phyloP scores from a whole-genome alignment of 2,113 vertebrate species.

The Cacatua alba region DNA sequence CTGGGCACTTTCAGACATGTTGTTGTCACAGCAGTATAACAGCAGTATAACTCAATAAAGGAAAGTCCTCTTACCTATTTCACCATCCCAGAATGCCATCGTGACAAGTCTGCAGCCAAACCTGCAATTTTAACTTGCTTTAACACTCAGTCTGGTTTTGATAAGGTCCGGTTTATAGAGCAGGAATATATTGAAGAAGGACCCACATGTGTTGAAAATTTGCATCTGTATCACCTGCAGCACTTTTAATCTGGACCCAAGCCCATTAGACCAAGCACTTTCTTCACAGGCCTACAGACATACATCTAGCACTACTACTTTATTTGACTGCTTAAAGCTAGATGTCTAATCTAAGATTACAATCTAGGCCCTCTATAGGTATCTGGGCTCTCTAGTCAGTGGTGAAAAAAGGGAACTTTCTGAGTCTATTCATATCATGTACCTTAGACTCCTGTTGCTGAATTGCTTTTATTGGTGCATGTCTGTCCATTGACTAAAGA shows the following conservation, averaged over 20 bases:
- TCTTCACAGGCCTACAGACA: neutral
- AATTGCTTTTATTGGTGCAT: neutral
- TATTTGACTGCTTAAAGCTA: neutral
- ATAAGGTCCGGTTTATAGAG: neutral
- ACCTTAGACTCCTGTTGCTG: neutral
- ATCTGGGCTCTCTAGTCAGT: neutral
- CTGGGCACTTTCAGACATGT: rapidly evolving
- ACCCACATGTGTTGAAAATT: neutral
- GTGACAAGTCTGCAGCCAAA: neutral
- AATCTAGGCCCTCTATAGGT: neutral
- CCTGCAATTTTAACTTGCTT: neutral
- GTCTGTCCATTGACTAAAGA: neutral
- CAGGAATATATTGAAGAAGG: neutral
- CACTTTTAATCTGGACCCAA: neutral
- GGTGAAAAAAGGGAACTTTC: neutral
- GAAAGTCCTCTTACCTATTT: neutral
- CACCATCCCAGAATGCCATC: neutral
- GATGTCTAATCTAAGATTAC: rapidly evolving
- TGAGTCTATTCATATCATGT: neutral
- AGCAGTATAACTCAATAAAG: rapidly evolving
- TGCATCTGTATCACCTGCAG: neutral
- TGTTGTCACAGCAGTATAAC: rapidly evolving
- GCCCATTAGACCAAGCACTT: neutral
- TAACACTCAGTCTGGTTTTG: neutral
- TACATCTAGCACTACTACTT: neutral